Evolutionary conservation across 2,113 vertebrate genomes (phyloP).

Genomic region (Macheiramphus alcinus): DNA sequence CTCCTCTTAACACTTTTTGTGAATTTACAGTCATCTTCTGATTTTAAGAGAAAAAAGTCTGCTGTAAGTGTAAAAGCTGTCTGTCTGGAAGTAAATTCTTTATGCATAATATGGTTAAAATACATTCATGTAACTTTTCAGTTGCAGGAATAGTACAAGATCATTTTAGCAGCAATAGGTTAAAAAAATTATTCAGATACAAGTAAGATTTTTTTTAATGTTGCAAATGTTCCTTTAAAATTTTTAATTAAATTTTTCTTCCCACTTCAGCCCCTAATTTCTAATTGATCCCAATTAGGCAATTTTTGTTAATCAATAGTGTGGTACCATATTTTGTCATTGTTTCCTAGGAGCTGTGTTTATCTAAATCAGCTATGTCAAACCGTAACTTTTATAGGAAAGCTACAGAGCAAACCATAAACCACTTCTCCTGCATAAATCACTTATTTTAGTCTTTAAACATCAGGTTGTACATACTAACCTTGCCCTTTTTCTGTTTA

Average conservation of each 20-base stretch:
- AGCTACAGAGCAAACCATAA: not conserved
- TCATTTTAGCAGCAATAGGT: not conserved
- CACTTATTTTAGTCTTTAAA: not conserved
- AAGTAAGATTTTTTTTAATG: not conserved
- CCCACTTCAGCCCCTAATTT: not conserved
- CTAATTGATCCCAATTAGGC: not conserved
- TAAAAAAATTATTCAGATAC: not conserved
- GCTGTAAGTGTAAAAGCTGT: not conserved
- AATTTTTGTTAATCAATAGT: not conserved
- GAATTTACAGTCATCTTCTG: not conserved
- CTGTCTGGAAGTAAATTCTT: not conserved
- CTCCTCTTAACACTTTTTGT: not conserved
- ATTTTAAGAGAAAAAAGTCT: not conserved
- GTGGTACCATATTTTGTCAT: fast-evolving
- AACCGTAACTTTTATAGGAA: not conserved
- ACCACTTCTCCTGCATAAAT: not conserved
- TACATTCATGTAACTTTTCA: not conserved
- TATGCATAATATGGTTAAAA: not conserved
- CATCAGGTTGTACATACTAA: not conserved
- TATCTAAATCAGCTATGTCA: not conserved
- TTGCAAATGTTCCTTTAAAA: not conserved
- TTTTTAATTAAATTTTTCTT: not conserved
- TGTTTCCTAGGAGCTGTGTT: not conserved
- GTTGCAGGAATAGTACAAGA: not conserved
- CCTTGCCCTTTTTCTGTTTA: not conserved